Conservation (phyloP, 2,888 invertebrate species). For the Chloroclysta siterata region DNA sequence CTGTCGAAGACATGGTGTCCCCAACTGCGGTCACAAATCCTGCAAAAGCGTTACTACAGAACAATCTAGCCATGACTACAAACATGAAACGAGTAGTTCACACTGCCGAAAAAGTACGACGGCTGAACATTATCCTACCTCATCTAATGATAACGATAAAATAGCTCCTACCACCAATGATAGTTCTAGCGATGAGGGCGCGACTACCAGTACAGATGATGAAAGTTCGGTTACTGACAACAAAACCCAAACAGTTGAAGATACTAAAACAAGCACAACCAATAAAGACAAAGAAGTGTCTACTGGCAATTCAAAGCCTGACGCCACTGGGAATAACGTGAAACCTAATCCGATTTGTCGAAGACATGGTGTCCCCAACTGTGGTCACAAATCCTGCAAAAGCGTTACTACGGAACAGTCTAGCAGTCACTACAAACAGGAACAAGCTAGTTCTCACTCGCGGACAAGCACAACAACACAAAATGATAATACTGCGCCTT, state of each 20-base stretch:
- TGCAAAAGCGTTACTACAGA: too few relatives aligned
- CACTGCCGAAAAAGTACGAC: too few relatives aligned
- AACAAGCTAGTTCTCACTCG: background rate
- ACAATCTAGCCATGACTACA: too few relatives aligned
- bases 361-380: background rate
- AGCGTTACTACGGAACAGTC: background rate
- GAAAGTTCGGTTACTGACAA: background rate
- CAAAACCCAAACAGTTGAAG: background rate
- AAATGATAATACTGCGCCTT: background rate
- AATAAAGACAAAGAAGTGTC: background rate
- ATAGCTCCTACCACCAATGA: background rate
- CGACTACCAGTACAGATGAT: background rate
- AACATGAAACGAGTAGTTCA: too few relatives aligned
- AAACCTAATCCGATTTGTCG: background rate
- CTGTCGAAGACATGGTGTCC: too few relatives aligned
- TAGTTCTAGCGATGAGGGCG: background rate
- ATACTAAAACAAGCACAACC: background rate
- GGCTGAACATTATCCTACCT: background rate
- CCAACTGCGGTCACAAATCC: too few relatives aligned
- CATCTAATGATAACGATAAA: background rate
- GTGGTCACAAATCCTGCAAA: background rate
- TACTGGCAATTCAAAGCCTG: background rate
- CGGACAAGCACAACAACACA: background rate
- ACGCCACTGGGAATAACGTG: background rate
- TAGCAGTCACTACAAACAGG: background rate